A percentile compares a stretch with the other conserved stretches of the same genome.
Evolutionary conservation across 2,113 vertebrate species (phyloP).

Genomic region (Sylvicapra grimmia): DNA sequence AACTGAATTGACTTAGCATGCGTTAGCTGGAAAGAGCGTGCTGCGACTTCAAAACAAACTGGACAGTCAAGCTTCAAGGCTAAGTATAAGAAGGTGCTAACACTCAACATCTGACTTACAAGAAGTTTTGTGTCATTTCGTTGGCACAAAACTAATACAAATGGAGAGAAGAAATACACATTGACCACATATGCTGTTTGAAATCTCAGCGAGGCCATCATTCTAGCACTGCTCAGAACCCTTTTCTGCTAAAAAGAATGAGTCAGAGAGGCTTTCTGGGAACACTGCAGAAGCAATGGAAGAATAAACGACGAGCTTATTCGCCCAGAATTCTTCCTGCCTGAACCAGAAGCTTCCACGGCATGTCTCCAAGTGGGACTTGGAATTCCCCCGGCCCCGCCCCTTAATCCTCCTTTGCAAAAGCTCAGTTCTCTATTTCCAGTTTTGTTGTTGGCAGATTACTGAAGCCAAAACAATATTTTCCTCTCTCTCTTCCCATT

Average conservation of each 20-base stretch:
- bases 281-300: neutral
- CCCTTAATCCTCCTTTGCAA: neutral
- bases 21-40: neutral
- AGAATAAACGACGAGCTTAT: neutral
- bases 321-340: neutral
- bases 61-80: neutral
- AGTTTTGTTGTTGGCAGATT: conserved; percentile 13
- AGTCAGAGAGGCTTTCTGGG: neutral
- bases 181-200: neutral
- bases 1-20: neutral
- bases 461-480: neutral
- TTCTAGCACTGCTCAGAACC: neutral
- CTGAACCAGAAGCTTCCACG: neutral
- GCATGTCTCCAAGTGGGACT: neutral
- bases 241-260: neutral
- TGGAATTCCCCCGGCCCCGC: neutral
- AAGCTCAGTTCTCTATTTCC: neutral
- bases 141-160: neutral
- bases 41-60: neutral
- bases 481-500: neutral
- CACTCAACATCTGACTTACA: neutral
- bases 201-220: neutral
- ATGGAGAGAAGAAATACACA: neutral
- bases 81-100: neutral
- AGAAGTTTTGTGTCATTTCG: neutral